Evolutionary conservation across 2,797 vertebrate species (phyloP), one percentile per base, ranked within the genome.

Genomic region (Pantherophis alleghaniensis): DNA sequence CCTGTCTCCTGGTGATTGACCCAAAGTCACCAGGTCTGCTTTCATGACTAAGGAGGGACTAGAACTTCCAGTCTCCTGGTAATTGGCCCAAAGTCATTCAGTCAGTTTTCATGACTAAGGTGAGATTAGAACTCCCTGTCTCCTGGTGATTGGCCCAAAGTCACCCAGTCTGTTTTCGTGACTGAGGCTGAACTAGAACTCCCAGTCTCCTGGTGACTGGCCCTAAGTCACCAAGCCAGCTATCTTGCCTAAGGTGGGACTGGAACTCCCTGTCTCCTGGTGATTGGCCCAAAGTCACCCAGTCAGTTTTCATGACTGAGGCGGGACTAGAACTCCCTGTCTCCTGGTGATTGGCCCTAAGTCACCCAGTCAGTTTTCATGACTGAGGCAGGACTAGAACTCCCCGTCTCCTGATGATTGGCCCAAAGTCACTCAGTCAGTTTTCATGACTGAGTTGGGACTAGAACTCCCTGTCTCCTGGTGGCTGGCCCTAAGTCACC

Each of bases 321-420:
- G 5, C 0, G 0, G 4, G 63, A 69, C n/a, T 32, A 69, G 12
- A 69, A 32, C n/a, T 69, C 63, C 28, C 63, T 0, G n/a, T 69
- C 66, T 32, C 60, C n/a, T 69, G 28, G 13, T 16, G 63, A 0
- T 16, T 69, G n/a, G 1, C n/a, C 63, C 5, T n/a, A 63, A n/a
- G 10, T 66, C 28, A 66, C 0, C 11, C 10, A 63, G 1, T 0
- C 10, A 0, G 4, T 12, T 28, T 13, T 63, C 26, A 4, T 63
- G 61, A 0, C 26, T 63, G 5, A 61, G 10, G 24, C 0, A 1
- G 60, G 28, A 66, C 12, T 66, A 66, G 63, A 66, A 66, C 0
- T 66, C 12, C 12, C 63, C 0, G 28, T n/a, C 28, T 0, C 28
- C 63, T n/a, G 63, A 1, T 4, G 2, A 0, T 6, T 66, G 5